Evolutionary conservation across 2,888 invertebrate genomes (phyloP).

Genomic region (Omphaloscelis lunosa): DNA sequence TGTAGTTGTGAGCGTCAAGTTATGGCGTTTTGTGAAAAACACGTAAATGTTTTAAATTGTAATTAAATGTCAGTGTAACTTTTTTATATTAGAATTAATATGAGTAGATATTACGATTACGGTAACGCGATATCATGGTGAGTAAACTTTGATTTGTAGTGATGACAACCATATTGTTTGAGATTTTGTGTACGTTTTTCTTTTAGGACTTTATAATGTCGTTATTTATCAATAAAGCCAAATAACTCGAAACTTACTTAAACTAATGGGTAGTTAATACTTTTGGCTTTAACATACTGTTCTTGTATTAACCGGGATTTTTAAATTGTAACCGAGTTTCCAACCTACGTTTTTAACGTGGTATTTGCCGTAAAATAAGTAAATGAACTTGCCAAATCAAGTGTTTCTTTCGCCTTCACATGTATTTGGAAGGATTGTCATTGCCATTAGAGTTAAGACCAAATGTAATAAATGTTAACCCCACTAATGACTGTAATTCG

Average conservation of each 20-base stretch:
- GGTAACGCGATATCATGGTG: slow-evolving; percentile 90
- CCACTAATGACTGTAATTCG: slow-evolving; percentile 30
- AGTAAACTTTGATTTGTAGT: slow-evolving; percentile 78
- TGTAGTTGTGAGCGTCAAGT: slow-evolving; percentile 82
- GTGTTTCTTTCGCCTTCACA: background rate
- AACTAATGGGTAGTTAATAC: slow-evolving; percentile 12
- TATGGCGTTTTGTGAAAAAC: slow-evolving; percentile 86
- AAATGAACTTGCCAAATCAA: slow-evolving; percentile 21
- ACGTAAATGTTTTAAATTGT: slow-evolving; percentile 79
- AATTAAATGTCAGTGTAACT: slow-evolving; percentile 80
- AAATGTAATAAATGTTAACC: slow-evolving; percentile 17
- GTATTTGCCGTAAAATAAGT: slow-evolving; percentile 45
- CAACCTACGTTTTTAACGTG: slow-evolving; percentile 63
- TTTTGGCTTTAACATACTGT: slow-evolving; percentile 16
- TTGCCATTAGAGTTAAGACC: background rate
- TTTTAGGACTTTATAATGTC: slow-evolving; percentile 65
- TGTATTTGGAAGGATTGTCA: slow-evolving; percentile 10
- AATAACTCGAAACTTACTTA: slow-evolving; percentile 26
- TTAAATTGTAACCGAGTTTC: slow-evolving; percentile 50
- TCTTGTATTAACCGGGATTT: slow-evolving; percentile 47
- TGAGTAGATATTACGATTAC: slow-evolving; percentile 91
- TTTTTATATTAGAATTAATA: slow-evolving; percentile 82
- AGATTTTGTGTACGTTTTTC: slow-evolving; percentile 84
- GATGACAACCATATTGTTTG: slow-evolving; percentile 86
- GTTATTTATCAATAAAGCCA: slow-evolving; percentile 38